phyloP scores from a whole-genome alignment of 2,113 vertebrate genomes.

The Xerus inauris region DNA sequence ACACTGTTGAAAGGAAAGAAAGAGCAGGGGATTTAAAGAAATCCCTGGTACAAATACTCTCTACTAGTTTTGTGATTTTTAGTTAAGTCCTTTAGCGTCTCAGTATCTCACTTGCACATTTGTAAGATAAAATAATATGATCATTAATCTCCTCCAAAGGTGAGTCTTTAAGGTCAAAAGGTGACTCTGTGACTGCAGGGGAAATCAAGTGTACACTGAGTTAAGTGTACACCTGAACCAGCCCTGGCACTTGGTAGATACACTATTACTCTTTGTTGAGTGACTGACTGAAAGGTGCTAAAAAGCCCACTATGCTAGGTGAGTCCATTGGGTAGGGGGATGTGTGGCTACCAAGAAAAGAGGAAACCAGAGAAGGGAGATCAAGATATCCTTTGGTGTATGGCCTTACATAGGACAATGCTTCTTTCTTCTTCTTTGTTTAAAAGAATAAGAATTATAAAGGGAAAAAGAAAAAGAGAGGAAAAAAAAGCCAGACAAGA shows the following conservation, averaged over 20 bases:
- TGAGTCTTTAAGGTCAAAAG: background rate
- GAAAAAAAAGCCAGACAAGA: too few relatives aligned
- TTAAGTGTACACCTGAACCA: background rate
- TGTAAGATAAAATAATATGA: background rate
- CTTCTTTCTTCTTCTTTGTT: background rate
- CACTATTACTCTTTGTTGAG: background rate
- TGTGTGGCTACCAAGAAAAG: background rate
- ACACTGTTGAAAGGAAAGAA: background rate
- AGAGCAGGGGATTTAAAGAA: background rate
- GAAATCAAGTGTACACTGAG: background rate
- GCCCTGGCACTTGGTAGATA: background rate
- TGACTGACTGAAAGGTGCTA: background rate
- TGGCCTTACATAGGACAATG: background rate
- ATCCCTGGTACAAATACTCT: background rate
- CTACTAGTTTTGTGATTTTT: background rate
- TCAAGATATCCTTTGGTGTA: background rate
- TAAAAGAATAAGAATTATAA: background rate
- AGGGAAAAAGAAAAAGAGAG: background rate
- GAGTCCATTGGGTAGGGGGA: too few relatives aligned
- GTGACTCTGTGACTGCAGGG: background rate
- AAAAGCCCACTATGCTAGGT: background rate
- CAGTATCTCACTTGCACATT: background rate
- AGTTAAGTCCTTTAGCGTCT: conserved; percentile 1
- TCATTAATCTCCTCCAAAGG: background rate
- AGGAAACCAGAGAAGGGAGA: background rate